A percentile compares a stretch with the other conserved stretches of the same genome.
Conservation (phyloP, 2,113 vertebrate genomes). For the Pachycephala philippinensis region DNA sequence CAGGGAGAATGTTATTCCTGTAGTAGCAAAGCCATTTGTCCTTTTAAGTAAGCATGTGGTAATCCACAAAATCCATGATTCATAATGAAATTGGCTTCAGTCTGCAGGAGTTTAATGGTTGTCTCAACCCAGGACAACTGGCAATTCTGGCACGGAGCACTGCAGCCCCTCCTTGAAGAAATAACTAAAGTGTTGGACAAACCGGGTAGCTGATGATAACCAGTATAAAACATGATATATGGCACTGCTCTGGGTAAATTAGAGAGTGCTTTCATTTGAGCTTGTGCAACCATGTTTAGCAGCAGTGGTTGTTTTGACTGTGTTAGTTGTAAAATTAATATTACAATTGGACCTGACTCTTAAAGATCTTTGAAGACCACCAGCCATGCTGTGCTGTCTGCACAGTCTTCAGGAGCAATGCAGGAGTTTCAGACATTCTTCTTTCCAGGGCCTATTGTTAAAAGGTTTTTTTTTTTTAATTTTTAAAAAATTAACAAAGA, state of each 20-base stretch:
- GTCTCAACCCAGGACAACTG: conserved; percentile 26
- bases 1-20: conserved; percentile 32
- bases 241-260: neutral
- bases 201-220: conserved; percentile 33
- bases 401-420: neutral
- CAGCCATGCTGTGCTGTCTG: neutral
- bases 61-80: conserved; percentile 64
- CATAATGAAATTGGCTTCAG: conserved; percentile 63
- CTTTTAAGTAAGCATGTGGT: conserved; percentile 59
- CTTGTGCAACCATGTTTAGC: neutral
- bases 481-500: neutral
- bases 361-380: neutral
- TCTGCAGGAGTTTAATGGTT: conserved; percentile 39
- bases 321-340: conserved; percentile 1
- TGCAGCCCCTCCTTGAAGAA: conserved; percentile 31
- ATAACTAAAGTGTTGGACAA: conserved; percentile 26
- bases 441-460: neutral
- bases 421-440: neutral
- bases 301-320: conserved; percentile 7
- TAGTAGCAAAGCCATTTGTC: conserved; percentile 57
- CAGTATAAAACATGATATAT: conserved; percentile 11
- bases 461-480: neutral
- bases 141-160: neutral
- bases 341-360: neutral
- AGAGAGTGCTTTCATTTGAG: neutral